A percentile compares a stretch with the other conserved stretches of the same genome.
Conservation (phyloP, 2,797 vertebrate genomes). For the Cyprinodon diabolis region DNA sequence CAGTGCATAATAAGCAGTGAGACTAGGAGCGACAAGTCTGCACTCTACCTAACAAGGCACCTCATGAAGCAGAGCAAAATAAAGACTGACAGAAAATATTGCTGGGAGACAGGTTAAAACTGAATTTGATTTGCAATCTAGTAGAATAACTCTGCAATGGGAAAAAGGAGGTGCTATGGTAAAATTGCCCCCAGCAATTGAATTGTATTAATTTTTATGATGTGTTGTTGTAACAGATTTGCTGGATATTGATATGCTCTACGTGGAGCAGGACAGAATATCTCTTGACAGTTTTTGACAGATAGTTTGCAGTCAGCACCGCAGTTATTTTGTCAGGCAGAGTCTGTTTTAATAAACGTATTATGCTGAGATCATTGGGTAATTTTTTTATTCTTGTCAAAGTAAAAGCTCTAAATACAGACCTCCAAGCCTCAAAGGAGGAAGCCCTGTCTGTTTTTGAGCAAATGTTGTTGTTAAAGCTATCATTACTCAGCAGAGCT, state of each 20-base stretch:
- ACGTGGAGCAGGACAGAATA: background rate
- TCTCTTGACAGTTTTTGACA: constrained; percentile 34
- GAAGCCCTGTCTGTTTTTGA: constrained; percentile 20
- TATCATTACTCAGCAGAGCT: background rate
- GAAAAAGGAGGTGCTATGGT: constrained; percentile 1
- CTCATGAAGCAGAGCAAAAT: constrained; percentile 6
- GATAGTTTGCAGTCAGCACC: constrained; percentile 14
- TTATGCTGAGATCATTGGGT: constrained; percentile 13
- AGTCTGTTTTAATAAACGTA: constrained; percentile 13
- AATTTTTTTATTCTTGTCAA: constrained; percentile 21
- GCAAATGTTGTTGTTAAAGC: background rate
- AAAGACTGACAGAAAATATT: constrained; percentile 3
- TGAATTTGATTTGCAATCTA: background rate
- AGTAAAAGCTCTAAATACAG: constrained; percentile 27
- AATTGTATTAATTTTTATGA: constrained; percentile 10
- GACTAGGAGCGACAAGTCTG: constrained; percentile 4
- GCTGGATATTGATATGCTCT: constrained; percentile 14
- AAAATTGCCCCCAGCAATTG: constrained; percentile 4
- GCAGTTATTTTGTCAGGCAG: constrained; percentile 12
- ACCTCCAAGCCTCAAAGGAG: constrained; percentile 27
- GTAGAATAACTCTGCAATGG: background rate
- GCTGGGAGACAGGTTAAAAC: constrained; percentile 12
- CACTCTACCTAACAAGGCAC: background rate
- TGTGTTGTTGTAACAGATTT: constrained; percentile 1
- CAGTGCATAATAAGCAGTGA: constrained; percentile 21